These are phyloP conservation scores for Drosophila persimilis DNA, from an alignment of 1,140 invertebrate genomes.

Conservation along the genomic window DNA sequence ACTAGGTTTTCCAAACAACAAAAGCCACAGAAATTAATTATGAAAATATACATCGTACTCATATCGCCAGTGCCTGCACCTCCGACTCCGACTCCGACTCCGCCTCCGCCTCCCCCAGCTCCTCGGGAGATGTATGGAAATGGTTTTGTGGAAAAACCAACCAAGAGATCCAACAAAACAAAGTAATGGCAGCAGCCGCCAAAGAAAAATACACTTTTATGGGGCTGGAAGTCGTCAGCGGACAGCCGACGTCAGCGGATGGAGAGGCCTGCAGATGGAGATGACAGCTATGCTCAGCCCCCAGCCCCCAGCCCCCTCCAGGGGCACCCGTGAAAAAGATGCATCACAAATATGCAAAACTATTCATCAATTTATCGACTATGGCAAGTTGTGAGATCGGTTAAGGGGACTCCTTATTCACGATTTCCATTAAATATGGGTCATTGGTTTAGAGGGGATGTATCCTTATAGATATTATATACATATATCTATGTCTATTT, in stretches of 20 bases:
- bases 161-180: slow-evolving; percentile 11
- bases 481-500: too few relatives aligned
- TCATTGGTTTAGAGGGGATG: too few relatives aligned
- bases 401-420: too few relatives aligned
- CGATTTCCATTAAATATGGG: too few relatives aligned
- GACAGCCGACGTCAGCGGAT: slow-evolving; percentile 24
- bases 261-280: slow-evolving; percentile 13
- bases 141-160: slow-evolving; percentile 14
- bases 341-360: slow-evolving; percentile 12
- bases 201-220: slow-evolving; percentile 28
- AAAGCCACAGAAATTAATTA: slow-evolving; percentile 58
- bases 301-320: not conserved
- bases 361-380: slow-evolving; percentile 42
- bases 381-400: too few relatives aligned
- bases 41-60: slow-evolving; percentile 43
- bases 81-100: too few relatives aligned
- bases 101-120: too few relatives aligned
- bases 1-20: slow-evolving; percentile 57
- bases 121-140: slow-evolving; percentile 3
- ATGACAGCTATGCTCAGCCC: slow-evolving; percentile 3
- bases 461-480: too few relatives aligned
- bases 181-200: slow-evolving; percentile 28
- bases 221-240: slow-evolving; percentile 36
- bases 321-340: not conserved
- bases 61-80: slow-evolving; percentile 34